These are phyloP conservation scores for Meloidogyne exigua DNA, from an alignment of 1,140 invertebrate species.

Conservation along the genomic window DNA sequence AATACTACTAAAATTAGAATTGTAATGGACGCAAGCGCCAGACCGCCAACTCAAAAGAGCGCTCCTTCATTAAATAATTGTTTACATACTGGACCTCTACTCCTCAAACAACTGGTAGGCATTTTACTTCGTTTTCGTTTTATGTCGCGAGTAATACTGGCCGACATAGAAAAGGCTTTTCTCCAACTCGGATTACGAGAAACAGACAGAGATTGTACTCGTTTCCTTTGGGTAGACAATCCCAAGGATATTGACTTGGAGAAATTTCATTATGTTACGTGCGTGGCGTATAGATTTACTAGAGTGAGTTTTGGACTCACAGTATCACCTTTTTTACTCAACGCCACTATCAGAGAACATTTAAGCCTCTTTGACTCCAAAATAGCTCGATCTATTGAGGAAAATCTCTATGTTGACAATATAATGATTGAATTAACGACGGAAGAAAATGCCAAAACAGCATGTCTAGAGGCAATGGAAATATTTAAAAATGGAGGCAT, in stretches of 20 bases:
- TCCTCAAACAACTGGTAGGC: background rate
- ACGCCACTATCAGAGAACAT: background rate
- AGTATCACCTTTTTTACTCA: constrained; percentile 1
- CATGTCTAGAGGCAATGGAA: background rate
- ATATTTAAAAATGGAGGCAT: background rate
- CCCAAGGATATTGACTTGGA: background rate
- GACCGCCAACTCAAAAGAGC: background rate
- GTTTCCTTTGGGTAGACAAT: constrained; percentile 29
- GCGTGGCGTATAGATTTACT: constrained; percentile 25
- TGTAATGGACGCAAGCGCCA: background rate
- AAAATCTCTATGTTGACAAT: constrained; percentile 12
- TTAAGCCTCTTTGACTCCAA: background rate
- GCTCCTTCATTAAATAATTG: constrained; percentile 8
- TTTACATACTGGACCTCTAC: background rate
- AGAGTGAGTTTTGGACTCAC: constrained; percentile 12
- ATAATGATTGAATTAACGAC: background rate
- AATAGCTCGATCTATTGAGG: background rate
- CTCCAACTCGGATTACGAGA: background rate
- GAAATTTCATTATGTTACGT: constrained; percentile 13
- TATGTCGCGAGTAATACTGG: background rate
- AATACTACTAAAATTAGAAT: constrained; percentile 10
- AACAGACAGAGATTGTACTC: constrained; percentile 13
- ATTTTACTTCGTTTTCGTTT: background rate
- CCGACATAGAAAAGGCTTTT: constrained; percentile 30
- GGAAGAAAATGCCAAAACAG: background rate